Percentiles rank a stretch among this genome's conserved stretches.
Conservation (phyloP, 2,113 vertebrate species). For the Acinonyx jubatus region DNA sequence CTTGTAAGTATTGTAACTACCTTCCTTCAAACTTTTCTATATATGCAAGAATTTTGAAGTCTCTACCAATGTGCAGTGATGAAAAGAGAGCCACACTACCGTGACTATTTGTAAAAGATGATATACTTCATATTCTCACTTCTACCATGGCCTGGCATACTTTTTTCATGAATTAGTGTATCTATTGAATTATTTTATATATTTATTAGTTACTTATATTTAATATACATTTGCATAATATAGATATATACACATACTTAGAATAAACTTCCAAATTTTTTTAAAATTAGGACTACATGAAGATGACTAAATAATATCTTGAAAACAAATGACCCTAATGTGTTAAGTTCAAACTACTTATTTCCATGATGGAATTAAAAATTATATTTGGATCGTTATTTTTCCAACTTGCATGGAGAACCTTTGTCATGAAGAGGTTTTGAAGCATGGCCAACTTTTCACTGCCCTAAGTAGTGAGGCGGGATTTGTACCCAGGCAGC, state of each 20-base stretch:
- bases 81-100: neutral
- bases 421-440: neutral
- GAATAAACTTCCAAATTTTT: neutral
- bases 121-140: neutral
- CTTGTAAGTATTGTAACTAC: neutral
- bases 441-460: neutral
- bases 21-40: neutral
- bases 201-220: neutral
- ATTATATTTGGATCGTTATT: neutral
- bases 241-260: neutral
- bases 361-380: neutral
- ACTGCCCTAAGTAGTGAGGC: neutral
- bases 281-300: neutral
- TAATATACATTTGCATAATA: neutral
- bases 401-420: neutral
- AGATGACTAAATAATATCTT: neutral
- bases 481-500: too few relatives aligned
- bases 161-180: neutral
- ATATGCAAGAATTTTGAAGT: neutral
- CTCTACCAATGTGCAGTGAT: neutral
- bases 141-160: neutral
- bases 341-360: neutral
- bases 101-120: neutral
- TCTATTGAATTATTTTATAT: neutral
- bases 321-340: neutral